phyloP scores from a whole-genome alignment of 92 coral and sea anemone species.

The Phenganax subtilis region DNA sequence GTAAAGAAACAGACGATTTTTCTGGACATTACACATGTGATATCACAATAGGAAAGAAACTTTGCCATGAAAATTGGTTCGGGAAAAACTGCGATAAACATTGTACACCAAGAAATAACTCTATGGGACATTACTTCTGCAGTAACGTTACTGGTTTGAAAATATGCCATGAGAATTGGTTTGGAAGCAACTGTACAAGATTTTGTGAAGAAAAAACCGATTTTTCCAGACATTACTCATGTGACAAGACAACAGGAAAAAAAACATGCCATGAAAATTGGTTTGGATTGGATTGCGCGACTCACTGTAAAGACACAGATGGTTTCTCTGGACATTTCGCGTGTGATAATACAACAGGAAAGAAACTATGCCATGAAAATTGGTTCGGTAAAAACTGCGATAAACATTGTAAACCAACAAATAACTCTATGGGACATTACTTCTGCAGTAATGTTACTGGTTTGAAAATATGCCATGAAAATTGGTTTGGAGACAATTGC shows the following conservation, averaged over 20 bases:
- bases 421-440: slow-evolving; percentile 52
- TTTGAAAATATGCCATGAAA: neutral
- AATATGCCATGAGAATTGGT: slow-evolving; percentile 14
- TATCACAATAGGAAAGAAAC: slow-evolving; percentile 38
- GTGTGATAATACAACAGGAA: slow-evolving; percentile 45
- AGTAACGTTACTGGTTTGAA: slow-evolving; percentile 31
- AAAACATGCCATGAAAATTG: slow-evolving; percentile 7
- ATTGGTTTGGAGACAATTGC: slow-evolving; percentile 8
- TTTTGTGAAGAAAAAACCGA: neutral
- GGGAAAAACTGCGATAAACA: slow-evolving; percentile 37
- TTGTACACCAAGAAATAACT: slow-evolving; percentile 45
- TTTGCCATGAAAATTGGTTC: slow-evolving; percentile 49
- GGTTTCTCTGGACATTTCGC: slow-evolving; percentile 41
- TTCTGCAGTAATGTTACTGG: slow-evolving; percentile 42
- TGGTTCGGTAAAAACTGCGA: slow-evolving; percentile 49
- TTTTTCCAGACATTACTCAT: slow-evolving; percentile 33
- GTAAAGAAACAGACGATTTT: neutral
- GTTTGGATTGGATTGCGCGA: slow-evolving; percentile 9
- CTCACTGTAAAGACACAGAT: neutral
- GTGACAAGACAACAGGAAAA: slow-evolving; percentile 14
- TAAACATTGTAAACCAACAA: slow-evolving; percentile 34
- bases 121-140: slow-evolving; percentile 52
- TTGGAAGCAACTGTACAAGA: neutral
- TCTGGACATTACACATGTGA: slow-evolving; percentile 53
- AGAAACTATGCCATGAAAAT: slow-evolving; percentile 42